Evolutionary conservation across 2,113 vertebrate species (phyloP).

Genomic region (Atherinomorus stipes): DNA sequence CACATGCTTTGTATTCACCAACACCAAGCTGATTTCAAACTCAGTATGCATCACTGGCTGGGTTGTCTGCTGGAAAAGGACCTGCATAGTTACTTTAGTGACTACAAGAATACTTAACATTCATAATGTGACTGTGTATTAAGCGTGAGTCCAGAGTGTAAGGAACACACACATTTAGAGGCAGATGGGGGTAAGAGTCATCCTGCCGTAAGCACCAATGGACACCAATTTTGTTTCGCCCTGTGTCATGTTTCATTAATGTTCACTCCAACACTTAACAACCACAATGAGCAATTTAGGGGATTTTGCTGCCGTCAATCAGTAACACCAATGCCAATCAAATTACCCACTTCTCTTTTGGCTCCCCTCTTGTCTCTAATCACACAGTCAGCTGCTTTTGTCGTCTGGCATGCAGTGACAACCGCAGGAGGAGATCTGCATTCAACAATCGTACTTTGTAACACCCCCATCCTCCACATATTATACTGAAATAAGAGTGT

Average conservation of each 20-base stretch:
- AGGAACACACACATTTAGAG: constrained; percentile 13
- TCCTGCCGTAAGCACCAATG: constrained; percentile 1
- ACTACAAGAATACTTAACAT: constrained; percentile 8
- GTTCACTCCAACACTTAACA: constrained; percentile 32
- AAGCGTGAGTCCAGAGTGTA: neutral
- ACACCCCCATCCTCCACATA: neutral
- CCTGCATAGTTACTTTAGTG: constrained; percentile 17
- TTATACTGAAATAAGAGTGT: constrained; percentile 27
- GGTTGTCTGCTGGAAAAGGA: constrained; percentile 15
- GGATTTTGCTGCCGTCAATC: constrained; percentile 60
- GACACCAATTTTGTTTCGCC: constrained; percentile 34
- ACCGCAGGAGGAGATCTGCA: constrained; percentile 28
- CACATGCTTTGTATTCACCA: constrained; percentile 51
- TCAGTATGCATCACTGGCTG: constrained; percentile 35
- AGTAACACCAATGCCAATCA: constrained; percentile 41
- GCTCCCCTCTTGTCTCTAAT: constrained; percentile 39
- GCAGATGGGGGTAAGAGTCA: constrained; percentile 22
- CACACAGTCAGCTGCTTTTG: constrained; percentile 39
- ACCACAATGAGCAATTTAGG: constrained; percentile 34
- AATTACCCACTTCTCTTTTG: constrained; percentile 39
- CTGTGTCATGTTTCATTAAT: constrained; percentile 50
- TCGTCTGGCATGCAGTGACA: constrained; percentile 35
- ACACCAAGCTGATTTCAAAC: constrained; percentile 40
- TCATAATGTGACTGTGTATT: constrained; percentile 29
- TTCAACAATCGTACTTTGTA: constrained; percentile 33